These are phyloP conservation scores for Coregonus sp. DNA, from an alignment of 2,797 vertebrate species.

Conservation along the genomic window DNA sequence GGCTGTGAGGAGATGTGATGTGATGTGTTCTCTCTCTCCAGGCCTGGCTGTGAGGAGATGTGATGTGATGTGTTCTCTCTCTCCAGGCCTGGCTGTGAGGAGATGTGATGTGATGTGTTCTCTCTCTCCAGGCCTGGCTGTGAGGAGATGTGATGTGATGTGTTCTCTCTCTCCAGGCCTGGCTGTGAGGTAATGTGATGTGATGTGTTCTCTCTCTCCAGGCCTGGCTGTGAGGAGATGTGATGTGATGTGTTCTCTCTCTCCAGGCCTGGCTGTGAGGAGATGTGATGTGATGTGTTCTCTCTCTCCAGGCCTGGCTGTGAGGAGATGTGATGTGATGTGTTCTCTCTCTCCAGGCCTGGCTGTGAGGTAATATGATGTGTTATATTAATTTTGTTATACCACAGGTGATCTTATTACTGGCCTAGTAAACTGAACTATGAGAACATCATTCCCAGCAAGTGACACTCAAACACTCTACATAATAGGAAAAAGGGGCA, in stretches of 20 bases:
- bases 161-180: conserved; percentile 56
- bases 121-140: conserved; percentile 43
- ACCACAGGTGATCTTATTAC: conserved; percentile 77
- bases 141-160: conserved; percentile 55
- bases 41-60: not conserved
- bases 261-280: conserved; percentile 43
- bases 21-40: not conserved
- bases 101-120: conserved; percentile 66
- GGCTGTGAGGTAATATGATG: no score
- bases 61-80: conserved; percentile 33
- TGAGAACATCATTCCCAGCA: conserved; percentile 72
- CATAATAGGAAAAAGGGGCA: conserved; percentile 62
- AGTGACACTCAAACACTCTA: conserved; percentile 71
- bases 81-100: conserved; percentile 42
- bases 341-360: conserved; percentile 56
- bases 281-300: conserved; percentile 66
- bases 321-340: conserved; percentile 54
- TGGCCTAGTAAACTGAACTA: conserved; percentile 71
- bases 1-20: not conserved
- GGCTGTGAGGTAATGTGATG: conserved; percentile 16
- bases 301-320: conserved; percentile 43
- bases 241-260: conserved; percentile 67
- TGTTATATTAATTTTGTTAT: conserved; percentile 19
- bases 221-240: conserved; percentile 40
- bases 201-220: conserved; percentile 67